Percentiles rank a stretch among this genome's conserved stretches.
phyloP scores from a whole-genome alignment of 2,888 invertebrate genomes.

The Leucophora obtusa region DNA sequence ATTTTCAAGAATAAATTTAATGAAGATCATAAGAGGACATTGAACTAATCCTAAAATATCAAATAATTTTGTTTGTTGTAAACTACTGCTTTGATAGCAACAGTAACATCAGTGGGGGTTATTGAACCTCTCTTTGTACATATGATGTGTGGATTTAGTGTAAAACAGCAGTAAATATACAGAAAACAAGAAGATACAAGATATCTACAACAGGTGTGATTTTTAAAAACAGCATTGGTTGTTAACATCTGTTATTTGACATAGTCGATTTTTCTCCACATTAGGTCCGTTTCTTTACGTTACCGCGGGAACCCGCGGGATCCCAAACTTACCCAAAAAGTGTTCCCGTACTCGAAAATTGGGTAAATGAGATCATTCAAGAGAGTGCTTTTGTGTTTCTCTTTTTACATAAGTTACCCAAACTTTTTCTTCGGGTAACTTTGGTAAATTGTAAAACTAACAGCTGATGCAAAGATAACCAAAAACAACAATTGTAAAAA shows the following conservation, averaged over 20 bases:
- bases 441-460: too few species aligned
- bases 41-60: conserved; percentile 38
- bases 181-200: not conserved
- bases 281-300: too few species aligned
- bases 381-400: too few species aligned
- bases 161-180: not conserved
- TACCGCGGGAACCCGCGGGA: too few species aligned
- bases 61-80: conserved; percentile 10
- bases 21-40: conserved; percentile 20
- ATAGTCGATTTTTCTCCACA: too few species aligned
- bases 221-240: conserved; percentile 9
- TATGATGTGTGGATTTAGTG: not conserved
- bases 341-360: too few species aligned
- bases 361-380: too few species aligned
- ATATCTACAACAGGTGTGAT: conserved; percentile 44
- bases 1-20: not conserved
- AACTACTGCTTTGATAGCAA: conserved; percentile 1
- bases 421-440: too few species aligned
- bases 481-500: too few species aligned
- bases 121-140: conserved; percentile 19
- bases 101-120: conserved; percentile 19
- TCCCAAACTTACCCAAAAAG: too few species aligned
- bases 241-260: conserved; percentile 45
- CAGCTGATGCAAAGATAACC: too few species aligned
- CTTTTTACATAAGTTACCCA: too few species aligned